phyloP scores from a whole-genome alignment of 2,888 invertebrate species.

The Ophioninae sp. region DNA sequence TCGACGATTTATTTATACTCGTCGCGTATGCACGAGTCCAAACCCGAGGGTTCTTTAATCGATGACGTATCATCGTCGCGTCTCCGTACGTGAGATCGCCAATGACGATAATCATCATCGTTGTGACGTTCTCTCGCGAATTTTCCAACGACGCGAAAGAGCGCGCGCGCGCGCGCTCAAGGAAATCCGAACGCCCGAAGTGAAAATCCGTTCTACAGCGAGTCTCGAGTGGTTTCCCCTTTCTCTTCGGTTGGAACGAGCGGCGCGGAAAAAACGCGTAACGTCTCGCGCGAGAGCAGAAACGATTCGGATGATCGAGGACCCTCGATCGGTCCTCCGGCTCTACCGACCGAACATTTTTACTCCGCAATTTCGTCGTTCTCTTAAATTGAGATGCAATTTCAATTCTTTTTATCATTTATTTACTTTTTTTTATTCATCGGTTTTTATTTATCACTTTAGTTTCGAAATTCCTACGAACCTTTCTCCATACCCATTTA shows the following conservation, averaged over 20 bases:
- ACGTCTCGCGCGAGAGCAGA: too few relatives aligned
- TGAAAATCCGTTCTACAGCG: constrained; percentile 7
- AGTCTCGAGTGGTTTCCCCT: neutral
- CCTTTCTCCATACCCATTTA: too few relatives aligned
- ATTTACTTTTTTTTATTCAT: too few relatives aligned
- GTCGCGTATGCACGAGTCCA: constrained; percentile 8
- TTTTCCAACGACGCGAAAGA: constrained; percentile 7
- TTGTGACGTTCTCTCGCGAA: constrained; percentile 31
- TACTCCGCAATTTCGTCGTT: too few relatives aligned
- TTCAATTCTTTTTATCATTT: too few relatives aligned
- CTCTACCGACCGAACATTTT: too few relatives aligned
- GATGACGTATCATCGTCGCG: constrained; percentile 48
- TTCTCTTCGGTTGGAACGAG: neutral
- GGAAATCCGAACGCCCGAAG: neutral
- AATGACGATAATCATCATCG: neutral
- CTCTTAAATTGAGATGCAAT: too few relatives aligned
- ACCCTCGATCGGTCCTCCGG: too few relatives aligned
- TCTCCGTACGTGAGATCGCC: constrained; percentile 6
- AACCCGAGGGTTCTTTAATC: constrained; percentile 35
- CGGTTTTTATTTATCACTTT: too few relatives aligned
- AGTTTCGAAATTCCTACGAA: too few relatives aligned
- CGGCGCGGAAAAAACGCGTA: too few relatives aligned
- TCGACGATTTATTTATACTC: constrained; percentile 17
- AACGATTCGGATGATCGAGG: too few relatives aligned
- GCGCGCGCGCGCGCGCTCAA: neutral